Evolutionary conservation across 2,797 vertebrate species (phyloP).

Genomic region (Smutsia gigantea): DNA sequence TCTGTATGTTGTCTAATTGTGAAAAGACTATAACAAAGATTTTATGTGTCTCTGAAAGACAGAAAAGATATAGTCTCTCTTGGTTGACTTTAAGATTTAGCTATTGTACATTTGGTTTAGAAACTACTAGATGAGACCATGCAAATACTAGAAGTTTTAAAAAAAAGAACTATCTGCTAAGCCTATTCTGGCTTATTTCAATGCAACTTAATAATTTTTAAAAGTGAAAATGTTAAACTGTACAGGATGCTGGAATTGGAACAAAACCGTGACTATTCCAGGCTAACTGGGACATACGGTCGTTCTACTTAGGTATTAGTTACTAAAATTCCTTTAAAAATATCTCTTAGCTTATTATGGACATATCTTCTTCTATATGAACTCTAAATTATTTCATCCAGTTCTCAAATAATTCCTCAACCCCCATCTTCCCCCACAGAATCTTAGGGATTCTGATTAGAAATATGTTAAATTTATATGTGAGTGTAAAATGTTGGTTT

Average conservation of each 20-base stretch:
- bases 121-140: neutral
- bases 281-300: neutral
- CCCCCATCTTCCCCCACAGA: neutral
- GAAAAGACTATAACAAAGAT: neutral
- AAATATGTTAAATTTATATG: neutral
- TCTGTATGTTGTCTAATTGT: neutral
- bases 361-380: neutral
- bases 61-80: neutral
- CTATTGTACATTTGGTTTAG: neutral
- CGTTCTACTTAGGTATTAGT: neutral
- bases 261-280: neutral
- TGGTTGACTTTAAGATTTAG: neutral
- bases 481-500: neutral
- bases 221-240: neutral
- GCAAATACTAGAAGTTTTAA: neutral
- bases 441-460: neutral
- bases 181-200: neutral
- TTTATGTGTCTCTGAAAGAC: too few species aligned
- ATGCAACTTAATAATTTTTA: neutral
- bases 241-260: neutral
- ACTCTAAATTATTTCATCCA: neutral
- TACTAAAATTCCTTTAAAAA: neutral
- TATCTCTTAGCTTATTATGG: neutral
- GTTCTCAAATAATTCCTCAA: neutral
- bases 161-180: neutral